Evolutionary conservation across 2,113 vertebrate genomes (phyloP), one percentile per base, ranked within the genome.

Genomic region (Ictalurus punctatus): DNA sequence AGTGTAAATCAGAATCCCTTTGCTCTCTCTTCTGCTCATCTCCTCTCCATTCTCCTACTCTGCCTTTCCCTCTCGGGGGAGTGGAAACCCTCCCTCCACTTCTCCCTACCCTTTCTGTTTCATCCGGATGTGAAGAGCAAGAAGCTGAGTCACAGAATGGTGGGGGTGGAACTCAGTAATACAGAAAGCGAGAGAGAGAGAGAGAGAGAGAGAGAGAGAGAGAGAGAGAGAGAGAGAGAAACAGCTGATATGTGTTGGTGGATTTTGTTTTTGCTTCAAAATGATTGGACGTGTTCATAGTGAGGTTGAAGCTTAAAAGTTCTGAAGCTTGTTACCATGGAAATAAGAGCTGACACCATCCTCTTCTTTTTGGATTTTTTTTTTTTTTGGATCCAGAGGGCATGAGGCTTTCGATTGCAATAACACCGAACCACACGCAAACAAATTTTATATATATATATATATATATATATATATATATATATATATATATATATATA

Each of bases 261-360:
- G 89, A 90, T 83, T 83, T 83, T 63, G 81, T 63, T 84, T 84
- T 83, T 69, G 54, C 63, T 25, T 86, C 82, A 92, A 92, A 89
- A 92, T 94, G 93, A 95, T 95, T 94, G 94, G 94, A 89, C 92
- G 82, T 1, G 81, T 91, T 92, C 89, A 92, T 92, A 94, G 91
- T 88, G 89, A 91, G 94, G 93, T 93, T 83, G 90, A 92, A 40
- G 83, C 92, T 94, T 89, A 91, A 92, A 94, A 95, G 92, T 92
- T 94, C 94, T 92, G 90, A 93, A 90, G 92, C 85, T 93, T 95
- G 95, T 96, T 95, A 93, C 95, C 95, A 96, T 96, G 94, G 95
- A 91, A 85, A 96, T 94, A 90, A 92, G 92, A 93, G 92, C 93
- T 93, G 93, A 93, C 92, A 95, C 93, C 91, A 87, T 92, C 92